Evolutionary conservation across 2,888 invertebrate species (phyloP).

Genomic region (Neuroscelio doddi): DNA sequence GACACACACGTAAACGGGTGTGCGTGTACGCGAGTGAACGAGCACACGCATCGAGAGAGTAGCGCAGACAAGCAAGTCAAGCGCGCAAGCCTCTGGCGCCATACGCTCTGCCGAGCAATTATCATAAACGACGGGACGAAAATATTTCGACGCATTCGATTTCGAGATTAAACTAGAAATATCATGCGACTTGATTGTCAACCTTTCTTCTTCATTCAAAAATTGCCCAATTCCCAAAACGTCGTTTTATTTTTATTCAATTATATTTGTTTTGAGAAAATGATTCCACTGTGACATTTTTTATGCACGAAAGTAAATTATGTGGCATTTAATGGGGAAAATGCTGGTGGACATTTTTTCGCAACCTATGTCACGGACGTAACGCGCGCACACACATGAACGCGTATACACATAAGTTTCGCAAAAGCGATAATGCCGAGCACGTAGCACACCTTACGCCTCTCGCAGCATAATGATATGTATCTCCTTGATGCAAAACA

Average conservation of each 20-base stretch:
- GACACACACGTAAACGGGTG: background rate
- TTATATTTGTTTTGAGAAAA: too few species aligned
- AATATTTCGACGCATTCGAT: constrained; percentile 54
- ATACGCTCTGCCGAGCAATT: constrained; percentile 53
- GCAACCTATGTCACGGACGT: too few species aligned
- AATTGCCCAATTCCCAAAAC: too few species aligned
- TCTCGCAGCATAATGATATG: constrained; percentile 1
- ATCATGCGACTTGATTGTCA: too few species aligned
- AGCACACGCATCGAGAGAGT: constrained; percentile 8
- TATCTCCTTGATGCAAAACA: constrained; percentile 7
- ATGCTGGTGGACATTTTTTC: too few species aligned
- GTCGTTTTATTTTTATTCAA: too few species aligned
- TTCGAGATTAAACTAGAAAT: constrained; percentile 57
- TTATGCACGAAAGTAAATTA: too few species aligned
- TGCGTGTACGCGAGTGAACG: constrained; percentile 14
- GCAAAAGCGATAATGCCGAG: constrained; percentile 6
- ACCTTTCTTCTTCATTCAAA: too few species aligned
- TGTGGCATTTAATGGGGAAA: too few species aligned
- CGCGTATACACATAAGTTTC: too few species aligned
- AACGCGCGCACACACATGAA: too few species aligned
- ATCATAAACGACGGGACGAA: constrained; percentile 60
- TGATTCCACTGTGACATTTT: too few species aligned
- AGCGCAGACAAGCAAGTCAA: constrained; percentile 21
- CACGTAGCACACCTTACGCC: constrained; percentile 9
- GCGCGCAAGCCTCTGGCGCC: constrained; percentile 53